Evolutionary conservation across 2,888 invertebrate genomes (phyloP), one percentile per base, ranked within the genome.

Genomic region (Cosmia trapezina): DNA sequence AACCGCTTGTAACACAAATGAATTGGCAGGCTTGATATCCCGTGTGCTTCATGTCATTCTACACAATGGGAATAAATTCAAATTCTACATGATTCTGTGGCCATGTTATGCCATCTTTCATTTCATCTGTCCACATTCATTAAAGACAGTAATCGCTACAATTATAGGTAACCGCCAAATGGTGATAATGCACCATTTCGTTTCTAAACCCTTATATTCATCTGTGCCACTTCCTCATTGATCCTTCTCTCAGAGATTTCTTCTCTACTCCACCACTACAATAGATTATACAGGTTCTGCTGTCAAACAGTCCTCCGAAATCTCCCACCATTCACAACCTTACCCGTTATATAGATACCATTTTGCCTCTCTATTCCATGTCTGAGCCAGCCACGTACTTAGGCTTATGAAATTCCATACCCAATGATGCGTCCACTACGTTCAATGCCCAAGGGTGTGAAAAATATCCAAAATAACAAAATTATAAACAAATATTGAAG

Each of bases 381-480:
- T 56, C 61, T 49, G 54, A 68, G 49, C 57, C 57, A 49, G 45
- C 68, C 22, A 57, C 12, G 19, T 51, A 59, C 41, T 51, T 54
- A 75, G 59, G 37, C 53, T 28, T 33, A 63, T 11, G 3, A 33
- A 12, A 33, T 63, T 1, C 14, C 14, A 33, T 37, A 63, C 9
- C 33, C 17, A 43, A 28, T 59, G 47, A 74, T 78, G 57, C 43
- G 49, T 74, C 53, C 66, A 78, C 78, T 78, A 78, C 62, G 66
- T 78, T 77, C 72, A 49, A 53, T 33, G 5, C 43, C 28, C 8
- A 28, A 41, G 41, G 17, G 37, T 12, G 0, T 22, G 17, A 41
- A 49, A 67, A 14, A 6, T 8, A 53, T 70, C 17, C n/a, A 70
- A 70, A 37, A 47, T 54, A n/a, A 22, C 17, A 54, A 69, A n/a